These are phyloP conservation scores for Phalacrocorax pelagicus DNA, from an alignment of 2,113 vertebrate species.

Conservation along the genomic window DNA sequence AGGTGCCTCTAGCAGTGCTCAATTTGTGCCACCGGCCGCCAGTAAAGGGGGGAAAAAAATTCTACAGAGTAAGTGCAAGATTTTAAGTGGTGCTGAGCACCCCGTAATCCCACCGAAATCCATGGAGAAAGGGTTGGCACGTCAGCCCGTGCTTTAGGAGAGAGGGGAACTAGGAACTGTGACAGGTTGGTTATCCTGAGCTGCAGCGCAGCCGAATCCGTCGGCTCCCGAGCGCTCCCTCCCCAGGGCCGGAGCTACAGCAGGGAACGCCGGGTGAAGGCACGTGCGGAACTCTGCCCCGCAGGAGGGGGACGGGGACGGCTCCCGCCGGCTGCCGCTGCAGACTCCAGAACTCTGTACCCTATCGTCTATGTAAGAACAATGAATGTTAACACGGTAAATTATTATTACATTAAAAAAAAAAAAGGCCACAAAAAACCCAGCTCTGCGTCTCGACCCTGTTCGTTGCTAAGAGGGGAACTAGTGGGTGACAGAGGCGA, in stretches of 20 bases:
- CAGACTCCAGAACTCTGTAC: conserved; percentile 65
- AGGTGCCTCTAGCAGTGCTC: not conserved
- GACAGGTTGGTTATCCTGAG: not conserved
- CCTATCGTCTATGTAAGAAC: conserved; percentile 68
- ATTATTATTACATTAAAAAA: conserved; percentile 66
- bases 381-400: conserved; percentile 70
- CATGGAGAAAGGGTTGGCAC: not conserved
- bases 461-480: not conserved
- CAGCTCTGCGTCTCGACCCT: fast-evolving
- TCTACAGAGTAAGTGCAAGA: not conserved
- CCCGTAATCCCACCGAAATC: not conserved
- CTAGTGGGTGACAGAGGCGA: too few relatives aligned
- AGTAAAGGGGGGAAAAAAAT: fast-evolving
- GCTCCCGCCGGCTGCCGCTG: conserved; percentile 8
- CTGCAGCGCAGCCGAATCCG: not conserved
- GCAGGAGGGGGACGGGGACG: not conserved
- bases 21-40: not conserved
- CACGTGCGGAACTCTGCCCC: not conserved
- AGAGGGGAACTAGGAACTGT: not conserved
- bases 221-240: not conserved
- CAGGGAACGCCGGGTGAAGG: not conserved
- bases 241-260: not conserved
- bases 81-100: not conserved
- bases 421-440: not conserved
- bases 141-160: not conserved